Conservation (phyloP, 1,140 invertebrate species). For the Potamilus streckersoni region DNA sequence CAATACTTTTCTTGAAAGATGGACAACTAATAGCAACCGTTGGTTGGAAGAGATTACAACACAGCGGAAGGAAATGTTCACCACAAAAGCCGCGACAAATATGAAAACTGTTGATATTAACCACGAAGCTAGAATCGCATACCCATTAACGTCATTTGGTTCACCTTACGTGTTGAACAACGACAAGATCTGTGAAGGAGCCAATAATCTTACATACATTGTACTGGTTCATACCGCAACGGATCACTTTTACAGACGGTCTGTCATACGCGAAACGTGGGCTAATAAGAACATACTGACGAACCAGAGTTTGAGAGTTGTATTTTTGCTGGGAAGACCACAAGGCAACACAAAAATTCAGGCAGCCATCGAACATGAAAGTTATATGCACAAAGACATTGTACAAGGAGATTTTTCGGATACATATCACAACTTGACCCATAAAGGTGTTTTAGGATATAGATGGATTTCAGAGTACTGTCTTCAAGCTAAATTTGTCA, state of each 20-base stretch:
- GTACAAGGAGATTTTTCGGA: constrained; percentile 57
- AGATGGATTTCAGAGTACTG: constrained; percentile 81
- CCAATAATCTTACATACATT: constrained; percentile 34
- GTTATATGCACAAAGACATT: constrained; percentile 39
- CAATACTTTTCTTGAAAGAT: no score
- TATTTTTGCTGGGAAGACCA: constrained; percentile 46
- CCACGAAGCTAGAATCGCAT: background rate
- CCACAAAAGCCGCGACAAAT: no score
- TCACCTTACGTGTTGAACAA: constrained; percentile 46
- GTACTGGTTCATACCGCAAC: constrained; percentile 54
- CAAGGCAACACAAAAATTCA: constrained; percentile 20
- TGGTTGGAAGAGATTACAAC: no score
- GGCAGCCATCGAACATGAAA: constrained; percentile 35
- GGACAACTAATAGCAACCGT: no score
- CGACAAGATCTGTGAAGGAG: constrained; percentile 36
- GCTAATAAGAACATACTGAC: constrained; percentile 21
- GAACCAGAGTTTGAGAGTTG: constrained; percentile 27
- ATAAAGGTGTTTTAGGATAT: constrained; percentile 83
- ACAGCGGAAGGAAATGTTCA: no score
- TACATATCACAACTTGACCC: constrained; percentile 50
- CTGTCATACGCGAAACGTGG: constrained; percentile 36
- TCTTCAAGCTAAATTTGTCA: constrained; percentile 74
- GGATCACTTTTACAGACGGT: constrained; percentile 34
- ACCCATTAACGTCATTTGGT: background rate
- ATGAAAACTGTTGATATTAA: no score